Evolutionary conservation across 2,888 invertebrate genomes (phyloP).

Genomic region (Dorcus parallelipipedus): DNA sequence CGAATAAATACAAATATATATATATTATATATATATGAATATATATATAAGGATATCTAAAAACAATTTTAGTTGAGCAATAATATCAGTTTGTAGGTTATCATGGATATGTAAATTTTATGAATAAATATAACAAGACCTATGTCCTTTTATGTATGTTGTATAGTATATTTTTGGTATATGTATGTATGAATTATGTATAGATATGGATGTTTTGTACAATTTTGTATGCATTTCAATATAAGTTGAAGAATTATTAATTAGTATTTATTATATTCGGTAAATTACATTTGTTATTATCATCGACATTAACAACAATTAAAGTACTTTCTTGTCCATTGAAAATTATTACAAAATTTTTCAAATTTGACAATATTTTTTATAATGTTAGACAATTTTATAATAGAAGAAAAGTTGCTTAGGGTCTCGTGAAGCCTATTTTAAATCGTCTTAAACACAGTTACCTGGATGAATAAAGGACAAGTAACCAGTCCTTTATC

Average conservation of each 20-base stretch:
- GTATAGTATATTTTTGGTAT: slow-evolving; percentile 27
- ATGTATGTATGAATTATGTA: slow-evolving; percentile 24
- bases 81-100: slow-evolving; percentile 16
- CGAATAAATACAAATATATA: slow-evolving; percentile 15
- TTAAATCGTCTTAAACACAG: too few relatives aligned
- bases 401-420: too few relatives aligned
- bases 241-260: slow-evolving; percentile 19
- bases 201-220: slow-evolving; percentile 28
- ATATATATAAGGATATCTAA: slow-evolving; percentile 14
- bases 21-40: not conserved
- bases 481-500: too few relatives aligned
- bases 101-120: slow-evolving; percentile 3
- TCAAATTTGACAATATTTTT: too few relatives aligned
- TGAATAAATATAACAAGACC: slow-evolving; percentile 1
- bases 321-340: too few relatives aligned
- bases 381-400: too few relatives aligned
- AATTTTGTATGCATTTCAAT: slow-evolving; percentile 30
- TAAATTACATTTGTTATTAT: too few relatives aligned
- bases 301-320: too few relatives aligned
- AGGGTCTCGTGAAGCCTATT: too few relatives aligned
- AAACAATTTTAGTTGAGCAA: slow-evolving; percentile 24
- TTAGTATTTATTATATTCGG: too few relatives aligned
- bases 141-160: slow-evolving; percentile 20
- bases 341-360: too few relatives aligned
- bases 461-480: too few relatives aligned